phyloP scores from a whole-genome alignment of 2,888 invertebrate species.

The Dasysyrphus tricinctus region DNA sequence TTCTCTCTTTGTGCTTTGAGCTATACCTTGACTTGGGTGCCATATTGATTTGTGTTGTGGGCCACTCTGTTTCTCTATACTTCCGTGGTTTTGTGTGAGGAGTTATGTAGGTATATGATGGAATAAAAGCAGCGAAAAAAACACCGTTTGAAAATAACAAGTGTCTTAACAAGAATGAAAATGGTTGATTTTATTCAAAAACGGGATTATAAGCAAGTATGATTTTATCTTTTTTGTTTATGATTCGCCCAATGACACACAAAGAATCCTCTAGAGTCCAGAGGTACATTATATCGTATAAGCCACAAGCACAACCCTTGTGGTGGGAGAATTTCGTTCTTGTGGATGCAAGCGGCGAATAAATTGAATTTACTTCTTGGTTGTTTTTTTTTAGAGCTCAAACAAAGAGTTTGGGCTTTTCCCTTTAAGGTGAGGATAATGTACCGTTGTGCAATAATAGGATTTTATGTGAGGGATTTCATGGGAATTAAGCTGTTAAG shows the following conservation, averaged over 20 bases:
- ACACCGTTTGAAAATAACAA: slow-evolving; percentile 74
- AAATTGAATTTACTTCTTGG: slow-evolving; percentile 46
- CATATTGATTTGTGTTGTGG: slow-evolving; percentile 49
- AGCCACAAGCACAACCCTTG: neutral
- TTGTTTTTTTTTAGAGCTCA: slow-evolving; percentile 17
- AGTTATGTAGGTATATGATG: neutral
- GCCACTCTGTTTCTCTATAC: neutral
- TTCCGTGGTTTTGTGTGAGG: slow-evolving; percentile 50
- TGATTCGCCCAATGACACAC: slow-evolving; percentile 60
- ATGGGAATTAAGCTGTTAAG: slow-evolving; percentile 18
- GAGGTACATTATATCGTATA: neutral
- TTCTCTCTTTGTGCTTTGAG: neutral
- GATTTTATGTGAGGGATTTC: slow-evolving; percentile 9
- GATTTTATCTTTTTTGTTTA: slow-evolving; percentile 6
- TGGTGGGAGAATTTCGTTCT: slow-evolving; percentile 33
- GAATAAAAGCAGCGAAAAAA: slow-evolving; percentile 20
- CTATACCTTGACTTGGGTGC: slow-evolving; percentile 37
- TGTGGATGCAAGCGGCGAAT: slow-evolving; percentile 27
- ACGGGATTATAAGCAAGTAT: slow-evolving; percentile 47
- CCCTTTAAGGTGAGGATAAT: slow-evolving; percentile 46
- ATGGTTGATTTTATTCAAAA: slow-evolving; percentile 61
- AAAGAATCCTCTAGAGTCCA: slow-evolving; percentile 28
- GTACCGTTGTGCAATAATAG: slow-evolving; percentile 57
- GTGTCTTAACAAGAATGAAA: slow-evolving; percentile 69
- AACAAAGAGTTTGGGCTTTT: slow-evolving; percentile 31